Base-by-base conservation (phyloP, 92 coral and sea anemone species). In the Palythoa caribaeorum region DNA sequence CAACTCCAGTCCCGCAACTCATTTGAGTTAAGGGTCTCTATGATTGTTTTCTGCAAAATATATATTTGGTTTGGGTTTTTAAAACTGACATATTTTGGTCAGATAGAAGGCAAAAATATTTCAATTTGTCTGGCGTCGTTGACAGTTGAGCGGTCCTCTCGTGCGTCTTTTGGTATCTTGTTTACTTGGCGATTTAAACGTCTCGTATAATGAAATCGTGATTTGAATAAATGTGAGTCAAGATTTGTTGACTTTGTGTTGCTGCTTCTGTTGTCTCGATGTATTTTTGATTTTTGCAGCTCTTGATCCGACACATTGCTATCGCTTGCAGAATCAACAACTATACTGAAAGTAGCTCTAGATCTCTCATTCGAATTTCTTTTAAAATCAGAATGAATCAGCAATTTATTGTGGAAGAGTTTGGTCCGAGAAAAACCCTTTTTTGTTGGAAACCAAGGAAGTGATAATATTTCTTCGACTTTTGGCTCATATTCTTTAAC, bases 31-130 rank as follows among this genome's bases (percentile, higher is more conserved):
- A 44, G 1, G 50, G 50, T 44, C 4, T 44, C 6, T 8, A 44
- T 44, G 50, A 4, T 44, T 44, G 6, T 5, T 44, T 44, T 44
- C 7, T 44, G 50, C 5, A 44, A 44, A 44, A 44, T 28, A 28
- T 28, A 28, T 28, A 28, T 28, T 28, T 28, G 28, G 28, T 28
- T 28, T 28, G 28, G 28, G 28, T 28, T 28, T 28, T 28, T 44
- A 44, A 44, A 44, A 44, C 7, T 44, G 50, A 44, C 5, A 44
- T 44, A 44, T 44, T 28, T 28, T 44, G 70, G 7, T 63, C 70
- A 63, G 70, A 81, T 66, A 48, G 60, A 19, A 7, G 86, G 86
- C 52, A 81, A 65, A 68, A 66, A 81, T 81, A 81, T 81, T 81
- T 81, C 86, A 65, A 81, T 63, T 66, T 53, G 86, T 66, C 71